Conservation (phyloP, 2,797 vertebrate genomes). For the Streptopelia turtur region DNA sequence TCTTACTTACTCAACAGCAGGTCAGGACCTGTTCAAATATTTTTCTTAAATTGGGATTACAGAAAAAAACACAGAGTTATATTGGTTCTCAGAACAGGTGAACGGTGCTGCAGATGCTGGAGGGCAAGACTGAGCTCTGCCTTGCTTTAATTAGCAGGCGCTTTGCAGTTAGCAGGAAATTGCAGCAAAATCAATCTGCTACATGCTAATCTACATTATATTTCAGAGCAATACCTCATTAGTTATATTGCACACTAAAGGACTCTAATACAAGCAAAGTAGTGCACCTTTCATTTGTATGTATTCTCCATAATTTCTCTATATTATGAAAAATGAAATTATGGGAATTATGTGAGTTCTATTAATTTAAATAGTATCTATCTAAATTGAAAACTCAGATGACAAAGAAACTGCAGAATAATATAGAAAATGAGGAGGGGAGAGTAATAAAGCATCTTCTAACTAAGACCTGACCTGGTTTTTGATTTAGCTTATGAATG, state of each 20-base stretch:
- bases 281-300: background rate
- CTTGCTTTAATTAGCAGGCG: background rate
- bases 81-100: background rate
- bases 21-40: background rate
- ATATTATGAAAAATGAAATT: background rate
- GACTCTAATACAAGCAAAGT: background rate
- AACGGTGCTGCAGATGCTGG: background rate
- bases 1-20: background rate
- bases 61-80: background rate
- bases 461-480: background rate
- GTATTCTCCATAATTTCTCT: background rate
- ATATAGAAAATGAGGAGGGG: background rate
- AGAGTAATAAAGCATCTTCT: background rate
- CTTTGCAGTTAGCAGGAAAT: background rate
- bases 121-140: background rate
- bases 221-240: background rate
- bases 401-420: background rate
- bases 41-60: background rate
- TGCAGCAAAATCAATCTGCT: background rate
- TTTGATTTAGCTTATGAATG: background rate
- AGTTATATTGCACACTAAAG: background rate
- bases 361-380: background rate
- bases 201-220: background rate
- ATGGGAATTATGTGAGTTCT: background rate
- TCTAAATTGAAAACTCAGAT: background rate